A percentile compares a stretch with the other conserved stretches of the same genome.
phyloP scores from a whole-genome alignment of 30 jellyfish, hydroid and myxozoan species.

The Hydractinia echinata region DNA sequence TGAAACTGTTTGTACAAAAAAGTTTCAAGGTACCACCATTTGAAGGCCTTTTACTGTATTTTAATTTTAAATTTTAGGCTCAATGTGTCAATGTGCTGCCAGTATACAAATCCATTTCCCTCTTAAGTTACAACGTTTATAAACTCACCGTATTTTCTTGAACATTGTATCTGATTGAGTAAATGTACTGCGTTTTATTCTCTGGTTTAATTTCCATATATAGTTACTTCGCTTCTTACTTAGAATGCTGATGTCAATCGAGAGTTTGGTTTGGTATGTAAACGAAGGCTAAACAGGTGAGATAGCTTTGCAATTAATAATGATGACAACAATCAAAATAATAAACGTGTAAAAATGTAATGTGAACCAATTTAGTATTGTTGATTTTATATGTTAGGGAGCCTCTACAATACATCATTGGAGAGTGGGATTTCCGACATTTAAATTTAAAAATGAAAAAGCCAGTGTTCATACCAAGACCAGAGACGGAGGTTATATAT shows the following conservation, averaged over 20 bases:
- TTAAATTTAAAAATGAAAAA: constrained; percentile 41
- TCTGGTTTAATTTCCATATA: no score
- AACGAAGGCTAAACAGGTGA: constrained; percentile 39
- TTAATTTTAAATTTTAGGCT: no score
- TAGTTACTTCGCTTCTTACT: not conserved
- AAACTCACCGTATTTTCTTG: no score
- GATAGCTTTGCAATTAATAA: not conserved
- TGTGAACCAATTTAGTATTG: not conserved
- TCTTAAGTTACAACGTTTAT: no score
- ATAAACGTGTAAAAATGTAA: not conserved
- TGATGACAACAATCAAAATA: not conserved
- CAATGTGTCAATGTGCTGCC: no score
- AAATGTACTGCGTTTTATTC: no score
- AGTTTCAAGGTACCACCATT: not conserved
- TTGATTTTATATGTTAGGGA: constrained; percentile 36
- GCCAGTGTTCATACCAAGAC: constrained; percentile 92
- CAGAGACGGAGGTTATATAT: constrained; percentile 72
- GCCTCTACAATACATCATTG: constrained; percentile 76
- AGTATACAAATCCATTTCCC: no score
- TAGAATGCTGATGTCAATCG: not conserved
- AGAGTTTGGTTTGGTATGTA: constrained; percentile 28
- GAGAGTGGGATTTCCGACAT: constrained; percentile 88
- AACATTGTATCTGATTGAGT: no score
- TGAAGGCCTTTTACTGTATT: no score
- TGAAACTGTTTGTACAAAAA: constrained; percentile 26